Evolutionary conservation across 2,113 vertebrate species (phyloP).

Genomic region (Phaethon lepturus): DNA sequence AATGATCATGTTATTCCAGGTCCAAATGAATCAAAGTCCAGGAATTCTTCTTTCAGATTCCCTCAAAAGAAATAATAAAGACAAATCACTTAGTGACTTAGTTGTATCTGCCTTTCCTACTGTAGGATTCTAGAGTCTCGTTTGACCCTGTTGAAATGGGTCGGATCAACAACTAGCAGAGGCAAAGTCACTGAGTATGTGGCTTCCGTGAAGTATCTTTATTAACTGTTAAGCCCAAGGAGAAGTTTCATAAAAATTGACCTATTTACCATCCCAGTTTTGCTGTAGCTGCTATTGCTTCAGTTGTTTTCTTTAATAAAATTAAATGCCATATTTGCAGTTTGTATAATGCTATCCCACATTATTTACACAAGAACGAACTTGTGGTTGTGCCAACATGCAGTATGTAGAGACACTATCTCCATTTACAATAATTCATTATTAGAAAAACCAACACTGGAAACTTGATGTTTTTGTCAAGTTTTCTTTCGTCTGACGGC

Average conservation of each 20-base stretch:
- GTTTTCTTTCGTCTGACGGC: not conserved
- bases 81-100: not conserved
- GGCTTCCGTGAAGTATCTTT: not conserved
- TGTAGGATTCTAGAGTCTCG: not conserved
- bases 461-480: not conserved
- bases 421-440: not conserved
- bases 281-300: not conserved
- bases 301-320: constrained; percentile 18
- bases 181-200: not conserved
- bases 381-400: constrained; percentile 39
- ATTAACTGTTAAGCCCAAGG: not conserved
- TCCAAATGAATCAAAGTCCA: not conserved
- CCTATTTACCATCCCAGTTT: not conserved
- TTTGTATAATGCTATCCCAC: constrained; percentile 15
- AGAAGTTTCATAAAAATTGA: not conserved
- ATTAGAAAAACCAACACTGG: not conserved
- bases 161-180: not conserved
- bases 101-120: not conserved
- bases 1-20: not conserved
- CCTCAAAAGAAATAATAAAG: not conserved
- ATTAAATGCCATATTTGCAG: constrained; percentile 17
- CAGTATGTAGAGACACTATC: not conserved
- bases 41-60: not conserved
- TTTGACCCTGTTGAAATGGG: not conserved
- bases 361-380: constrained; percentile 42